A percentile compares a stretch with the other conserved stretches of the same genome.
phyloP scores from a whole-genome alignment of 2,113 vertebrate species.

The Microtus ochrogaster region DNA sequence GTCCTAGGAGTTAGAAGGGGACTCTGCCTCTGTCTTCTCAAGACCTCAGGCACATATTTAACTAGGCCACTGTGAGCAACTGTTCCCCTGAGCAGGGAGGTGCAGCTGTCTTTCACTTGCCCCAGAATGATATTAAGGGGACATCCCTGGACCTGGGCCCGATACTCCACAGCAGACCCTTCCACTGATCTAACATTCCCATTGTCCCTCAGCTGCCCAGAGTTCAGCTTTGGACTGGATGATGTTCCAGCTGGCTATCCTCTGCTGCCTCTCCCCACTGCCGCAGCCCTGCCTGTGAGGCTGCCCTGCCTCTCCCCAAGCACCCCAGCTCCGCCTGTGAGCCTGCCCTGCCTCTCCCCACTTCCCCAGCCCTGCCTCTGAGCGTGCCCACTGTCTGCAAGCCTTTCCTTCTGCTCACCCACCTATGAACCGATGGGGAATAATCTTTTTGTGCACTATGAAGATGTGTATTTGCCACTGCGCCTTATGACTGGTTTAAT shows the following conservation, averaged over 20 bases:
- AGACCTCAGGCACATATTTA: not conserved
- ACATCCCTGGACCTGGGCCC: not conserved
- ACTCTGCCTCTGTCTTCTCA: not conserved
- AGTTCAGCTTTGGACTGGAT: fast-evolving
- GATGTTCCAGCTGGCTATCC: not conserved
- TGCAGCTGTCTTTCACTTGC: not conserved
- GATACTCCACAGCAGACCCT: not conserved
- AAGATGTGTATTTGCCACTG: not conserved
- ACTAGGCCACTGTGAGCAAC: not conserved
- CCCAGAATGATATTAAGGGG: not conserved
- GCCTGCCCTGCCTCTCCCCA: not conserved
- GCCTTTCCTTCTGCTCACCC: not conserved
- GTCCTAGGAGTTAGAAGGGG: not conserved
- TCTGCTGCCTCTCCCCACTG: no score
- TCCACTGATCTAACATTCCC: not conserved
- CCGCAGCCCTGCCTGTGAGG: not conserved
- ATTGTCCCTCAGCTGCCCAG: not conserved
- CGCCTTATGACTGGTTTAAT: not conserved
- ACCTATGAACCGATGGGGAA: not conserved
- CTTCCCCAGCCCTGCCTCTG: fast-evolving
- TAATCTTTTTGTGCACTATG: not conserved
- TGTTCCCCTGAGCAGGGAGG: not conserved
- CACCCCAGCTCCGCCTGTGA: not conserved
- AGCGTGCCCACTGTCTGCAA: not conserved
- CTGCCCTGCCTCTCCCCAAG: no score